Percentiles rank a stretch among this genome's conserved stretches.
Conservation (phyloP, 2,888 invertebrate genomes). For the Synanthedon tipuliformis region DNA sequence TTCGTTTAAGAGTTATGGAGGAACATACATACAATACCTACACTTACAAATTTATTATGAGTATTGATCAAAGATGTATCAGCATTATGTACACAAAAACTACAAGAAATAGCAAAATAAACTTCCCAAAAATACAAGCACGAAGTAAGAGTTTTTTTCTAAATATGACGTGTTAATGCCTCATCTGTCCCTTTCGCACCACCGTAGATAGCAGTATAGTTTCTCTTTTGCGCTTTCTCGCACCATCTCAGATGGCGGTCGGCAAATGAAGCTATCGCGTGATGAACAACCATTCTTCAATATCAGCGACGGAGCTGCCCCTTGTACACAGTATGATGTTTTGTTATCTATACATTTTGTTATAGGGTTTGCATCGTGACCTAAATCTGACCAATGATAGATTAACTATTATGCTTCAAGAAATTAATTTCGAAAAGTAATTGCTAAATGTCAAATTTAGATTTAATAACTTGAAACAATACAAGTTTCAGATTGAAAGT, state of each 20-base stretch:
- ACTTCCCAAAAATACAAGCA: no score
- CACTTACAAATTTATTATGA: no score
- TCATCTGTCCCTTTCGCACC: constrained; percentile 5
- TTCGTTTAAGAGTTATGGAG: no score
- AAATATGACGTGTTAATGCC: neutral
- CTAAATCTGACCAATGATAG: neutral
- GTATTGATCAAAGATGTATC: no score
- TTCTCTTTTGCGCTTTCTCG: constrained; percentile 3
- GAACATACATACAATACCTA: no score
- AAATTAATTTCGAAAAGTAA: no score
- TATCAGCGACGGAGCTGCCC: constrained; percentile 24
- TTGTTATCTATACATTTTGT: constrained; percentile 2
- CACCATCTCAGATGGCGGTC: constrained; percentile 20
- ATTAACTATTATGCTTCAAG: no score
- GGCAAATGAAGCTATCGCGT: constrained; percentile 63
- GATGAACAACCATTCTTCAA: constrained; percentile 41
- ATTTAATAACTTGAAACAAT: constrained; percentile 1
- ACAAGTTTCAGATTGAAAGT: neutral
- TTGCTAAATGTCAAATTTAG: constrained; percentile 2
- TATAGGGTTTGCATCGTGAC: neutral
- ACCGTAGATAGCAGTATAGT: constrained; percentile 1
- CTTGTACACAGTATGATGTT: constrained; percentile 19
- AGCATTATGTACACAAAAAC: no score
- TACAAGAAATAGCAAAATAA: no score
- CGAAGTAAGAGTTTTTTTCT: neutral